These are phyloP conservation scores for Lasioglossum villosulum DNA, from an alignment of 2,888 invertebrate genomes.

Conservation along the genomic window DNA sequence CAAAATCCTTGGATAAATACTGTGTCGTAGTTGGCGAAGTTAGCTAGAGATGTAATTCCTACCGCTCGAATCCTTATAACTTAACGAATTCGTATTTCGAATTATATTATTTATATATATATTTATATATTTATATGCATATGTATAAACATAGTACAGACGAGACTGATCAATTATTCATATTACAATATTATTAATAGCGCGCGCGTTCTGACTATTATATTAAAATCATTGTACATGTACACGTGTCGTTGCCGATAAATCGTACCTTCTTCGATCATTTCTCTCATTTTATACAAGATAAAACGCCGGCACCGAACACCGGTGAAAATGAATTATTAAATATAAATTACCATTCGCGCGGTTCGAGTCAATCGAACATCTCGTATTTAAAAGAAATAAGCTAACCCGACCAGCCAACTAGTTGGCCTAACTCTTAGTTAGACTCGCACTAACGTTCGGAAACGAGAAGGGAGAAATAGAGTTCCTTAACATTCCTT, in stretches of 20 bases:
- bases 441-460: constrained; percentile 21
- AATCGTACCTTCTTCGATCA: constrained; percentile 38
- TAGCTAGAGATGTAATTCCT: constrained; percentile 73
- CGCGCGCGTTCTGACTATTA: constrained; percentile 59
- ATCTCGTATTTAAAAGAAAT: constrained; percentile 33
- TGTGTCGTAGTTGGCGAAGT: constrained; percentile 83
- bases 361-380: constrained; percentile 65
- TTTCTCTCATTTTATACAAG: constrained; percentile 60
- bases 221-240: constrained; percentile 72
- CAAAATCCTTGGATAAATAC: constrained; percentile 79
- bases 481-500: constrained; percentile 41
- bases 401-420: constrained; percentile 34
- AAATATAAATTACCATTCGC: constrained; percentile 65
- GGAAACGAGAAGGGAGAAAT: constrained; percentile 44
- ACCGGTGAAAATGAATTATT: constrained; percentile 49
- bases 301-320: constrained; percentile 39
- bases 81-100: constrained; percentile 61
- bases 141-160: constrained; percentile 80
- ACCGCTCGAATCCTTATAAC: constrained; percentile 66
- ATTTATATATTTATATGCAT: constrained; percentile 68
- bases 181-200: constrained; percentile 56
- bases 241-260: constrained; percentile 77
- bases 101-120: constrained; percentile 74
- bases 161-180: constrained; percentile 67
- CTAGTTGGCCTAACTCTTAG: neutral